These are phyloP conservation scores for Penelope pileata DNA, from an alignment of 2,113 vertebrate species.

Conservation along the genomic window DNA sequence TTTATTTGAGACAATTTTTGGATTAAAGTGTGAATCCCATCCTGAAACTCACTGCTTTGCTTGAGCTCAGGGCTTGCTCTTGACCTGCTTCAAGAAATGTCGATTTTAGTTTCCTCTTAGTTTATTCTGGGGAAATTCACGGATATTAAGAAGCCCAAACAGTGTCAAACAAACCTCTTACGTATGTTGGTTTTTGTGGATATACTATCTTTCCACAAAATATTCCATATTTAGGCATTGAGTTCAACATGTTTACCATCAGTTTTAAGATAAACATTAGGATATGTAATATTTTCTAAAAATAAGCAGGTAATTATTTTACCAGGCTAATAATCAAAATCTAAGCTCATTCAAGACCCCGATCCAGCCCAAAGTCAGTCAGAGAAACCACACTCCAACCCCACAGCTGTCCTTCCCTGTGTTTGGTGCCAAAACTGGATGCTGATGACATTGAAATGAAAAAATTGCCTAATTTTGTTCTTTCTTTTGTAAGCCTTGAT, in stretches of 20 bases:
- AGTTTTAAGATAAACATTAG: neutral
- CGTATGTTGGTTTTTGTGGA: neutral
- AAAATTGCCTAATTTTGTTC: neutral
- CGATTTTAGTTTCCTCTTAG: neutral
- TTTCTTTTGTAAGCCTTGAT: neutral
- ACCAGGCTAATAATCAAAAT: neutral
- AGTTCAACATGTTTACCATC: neutral
- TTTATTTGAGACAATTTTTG: neutral
- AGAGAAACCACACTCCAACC: neutral
- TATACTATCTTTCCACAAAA: neutral
- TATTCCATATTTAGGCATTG: neutral
- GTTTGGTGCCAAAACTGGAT: neutral
- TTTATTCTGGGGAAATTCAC: neutral
- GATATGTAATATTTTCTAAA: neutral
- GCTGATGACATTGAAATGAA: neutral
- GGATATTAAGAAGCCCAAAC: neutral
- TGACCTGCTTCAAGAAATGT: neutral
- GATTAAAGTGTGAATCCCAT: neutral
- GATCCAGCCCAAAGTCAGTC: neutral
- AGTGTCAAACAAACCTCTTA: neutral
- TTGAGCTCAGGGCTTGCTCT: neutral
- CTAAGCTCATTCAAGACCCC: neutral
- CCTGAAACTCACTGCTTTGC: neutral
- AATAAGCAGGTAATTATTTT: neutral
- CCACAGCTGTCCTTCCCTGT: neutral